Base-by-base conservation (phyloP, 2,113 vertebrate genomes). In the Sigmodon hispidus region DNA sequence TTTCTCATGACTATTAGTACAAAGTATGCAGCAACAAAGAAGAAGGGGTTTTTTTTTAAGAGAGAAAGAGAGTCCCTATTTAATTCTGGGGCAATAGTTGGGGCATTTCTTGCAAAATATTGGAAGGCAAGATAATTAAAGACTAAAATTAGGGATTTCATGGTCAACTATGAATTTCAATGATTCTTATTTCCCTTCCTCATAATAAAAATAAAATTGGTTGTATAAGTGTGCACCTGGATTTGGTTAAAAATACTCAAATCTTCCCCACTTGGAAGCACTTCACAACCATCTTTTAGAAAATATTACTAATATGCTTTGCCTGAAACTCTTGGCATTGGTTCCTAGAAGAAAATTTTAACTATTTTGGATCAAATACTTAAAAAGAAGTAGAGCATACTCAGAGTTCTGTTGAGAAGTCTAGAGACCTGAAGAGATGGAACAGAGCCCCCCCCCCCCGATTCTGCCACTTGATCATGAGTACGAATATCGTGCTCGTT, bases 181-280 rank as follows among this genome's bases (percentile, higher is more conserved):
- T 76, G 63, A 80, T 96, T 96, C 79, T 77, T 77, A 97, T 95
- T 97, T 96, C 85, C 93, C 90, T 96, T 96, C 87, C 75, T 81
- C 79, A 24, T 89, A 89, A 94, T 96, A 94, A 94, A 94, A 95
- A 77, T 95, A 93, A 94, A 94, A 93, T 57, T 67, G 63, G 69
- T 95, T 93, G 21, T 93, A 40, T 92, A 96, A 97, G 43, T 57
- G 61, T 55, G 94, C 97, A 97, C 95, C 96, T 97, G 97, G 95
- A 19, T 95, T 97, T 97, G 80, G 91, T 96, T 95, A 97, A 91
- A 91, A 92, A 87, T 86, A 80, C 73, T 96, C 55, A 94, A 96
- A 73, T 95, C 87, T 91, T 97, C 76, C 94, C 88, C 67, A 88
- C 80, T 97, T 96, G 96, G 91, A 96, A 94, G 24, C 36, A 96